A percentile compares a stretch with the other conserved stretches of the same genome.
Conservation (phyloP, 2,113 vertebrate genomes). For the Petrocephalus zakoni region DNA sequence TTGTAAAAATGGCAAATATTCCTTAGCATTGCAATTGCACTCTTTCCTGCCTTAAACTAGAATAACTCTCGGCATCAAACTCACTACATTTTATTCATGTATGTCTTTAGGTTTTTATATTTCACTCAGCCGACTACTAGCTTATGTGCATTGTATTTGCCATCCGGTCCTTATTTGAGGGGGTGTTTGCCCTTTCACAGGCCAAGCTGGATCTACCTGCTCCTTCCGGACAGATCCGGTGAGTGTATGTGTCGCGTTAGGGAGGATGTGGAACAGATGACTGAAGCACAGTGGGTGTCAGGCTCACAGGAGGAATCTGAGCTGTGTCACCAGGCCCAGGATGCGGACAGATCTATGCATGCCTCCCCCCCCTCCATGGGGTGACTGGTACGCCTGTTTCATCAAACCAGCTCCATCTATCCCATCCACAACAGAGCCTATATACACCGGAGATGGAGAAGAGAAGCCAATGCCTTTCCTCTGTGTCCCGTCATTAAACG, state of each 20-base stretch:
- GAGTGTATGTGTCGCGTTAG: not conserved
- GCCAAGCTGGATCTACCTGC: not conserved
- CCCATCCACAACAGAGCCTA: constrained; percentile 35
- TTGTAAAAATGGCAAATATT: not conserved
- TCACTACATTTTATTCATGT: not conserved
- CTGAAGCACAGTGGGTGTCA: not conserved
- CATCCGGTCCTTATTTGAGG: not conserved
- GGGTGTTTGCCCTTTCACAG: not conserved
- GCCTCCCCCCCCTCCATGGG: constrained; percentile 20
- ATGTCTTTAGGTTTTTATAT: not conserved
- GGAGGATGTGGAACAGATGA: not conserved
- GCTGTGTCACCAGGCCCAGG: not conserved
- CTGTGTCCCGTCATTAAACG: no score
- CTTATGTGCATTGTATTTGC: not conserved
- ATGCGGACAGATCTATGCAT: not conserved
- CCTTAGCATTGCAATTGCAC: not conserved
- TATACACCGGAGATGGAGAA: constrained; percentile 25
- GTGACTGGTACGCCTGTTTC: constrained; percentile 44
- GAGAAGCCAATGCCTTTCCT: not conserved
- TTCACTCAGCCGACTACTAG: not conserved
- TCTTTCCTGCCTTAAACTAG: not conserved
- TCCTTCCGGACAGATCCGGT: not conserved
- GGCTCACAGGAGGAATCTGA: no score
- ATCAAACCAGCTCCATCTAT: constrained; percentile 57
- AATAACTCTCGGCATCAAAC: not conserved